A percentile compares a stretch with the other conserved stretches of the same genome.
phyloP scores from a whole-genome alignment of 2,113 vertebrate species.

The Prietella phreatophila region DNA sequence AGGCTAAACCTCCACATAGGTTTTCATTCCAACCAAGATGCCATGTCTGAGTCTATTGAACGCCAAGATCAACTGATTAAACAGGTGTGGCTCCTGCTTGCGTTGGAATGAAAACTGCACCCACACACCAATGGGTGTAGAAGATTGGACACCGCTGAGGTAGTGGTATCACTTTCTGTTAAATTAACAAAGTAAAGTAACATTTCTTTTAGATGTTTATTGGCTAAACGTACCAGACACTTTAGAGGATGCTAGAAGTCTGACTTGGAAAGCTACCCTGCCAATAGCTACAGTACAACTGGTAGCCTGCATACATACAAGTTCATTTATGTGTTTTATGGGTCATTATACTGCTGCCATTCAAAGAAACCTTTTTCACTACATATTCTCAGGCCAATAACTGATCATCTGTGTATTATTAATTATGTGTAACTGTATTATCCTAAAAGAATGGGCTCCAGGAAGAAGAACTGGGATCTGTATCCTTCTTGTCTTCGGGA shows the following conservation, averaged over 20 bases:
- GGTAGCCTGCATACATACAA: background rate
- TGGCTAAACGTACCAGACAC: background rate
- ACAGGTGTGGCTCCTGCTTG: background rate
- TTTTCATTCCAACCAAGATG: background rate
- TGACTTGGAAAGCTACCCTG: background rate
- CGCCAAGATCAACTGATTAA: background rate
- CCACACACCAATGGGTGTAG: background rate
- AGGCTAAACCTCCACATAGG: no score
- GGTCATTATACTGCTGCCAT: background rate
- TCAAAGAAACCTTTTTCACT: background rate
- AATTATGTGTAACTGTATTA: conserved; percentile 42
- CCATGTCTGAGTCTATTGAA: no score
- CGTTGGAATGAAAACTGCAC: background rate
- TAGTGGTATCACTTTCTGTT: background rate
- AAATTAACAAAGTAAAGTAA: no score
- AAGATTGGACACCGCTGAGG: background rate
- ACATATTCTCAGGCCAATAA: conserved; percentile 1
- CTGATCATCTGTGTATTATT: background rate
- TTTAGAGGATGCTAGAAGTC: background rate
- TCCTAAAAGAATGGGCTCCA: conserved; percentile 86
- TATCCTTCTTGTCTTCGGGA: conserved; percentile 90
- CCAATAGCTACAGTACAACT: background rate
- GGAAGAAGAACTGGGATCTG: conserved; percentile 96
- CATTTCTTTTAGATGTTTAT: no score
- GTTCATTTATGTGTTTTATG: background rate